phyloP scores from a whole-genome alignment of 2,888 invertebrate species.

The Caradrina kadenii region DNA sequence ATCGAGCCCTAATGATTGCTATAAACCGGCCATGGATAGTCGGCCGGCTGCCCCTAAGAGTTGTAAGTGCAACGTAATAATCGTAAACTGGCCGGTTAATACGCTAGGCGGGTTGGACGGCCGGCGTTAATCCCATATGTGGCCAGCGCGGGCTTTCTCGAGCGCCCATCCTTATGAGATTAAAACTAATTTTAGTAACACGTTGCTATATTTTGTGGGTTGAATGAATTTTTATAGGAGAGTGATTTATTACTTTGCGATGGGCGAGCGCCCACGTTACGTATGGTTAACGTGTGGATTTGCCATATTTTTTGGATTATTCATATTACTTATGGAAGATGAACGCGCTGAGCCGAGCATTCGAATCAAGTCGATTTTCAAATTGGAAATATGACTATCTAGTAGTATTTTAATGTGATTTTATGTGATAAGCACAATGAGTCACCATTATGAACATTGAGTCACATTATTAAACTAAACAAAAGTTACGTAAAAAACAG shows the following conservation, averaged over 20 bases:
- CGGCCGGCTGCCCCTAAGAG: constrained; percentile 67
- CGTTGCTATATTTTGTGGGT: constrained; percentile 54
- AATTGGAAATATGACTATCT: too few species aligned
- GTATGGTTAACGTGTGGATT: not conserved
- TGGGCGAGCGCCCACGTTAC: not conserved
- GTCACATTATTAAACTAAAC: too few species aligned
- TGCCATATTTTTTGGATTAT: not conserved
- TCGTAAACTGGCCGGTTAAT: constrained; percentile 78
- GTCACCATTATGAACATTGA: too few species aligned
- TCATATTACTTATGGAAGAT: not conserved
- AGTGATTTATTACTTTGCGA: constrained; percentile 30
- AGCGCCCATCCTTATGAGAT: constrained; percentile 68
- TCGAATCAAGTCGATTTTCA: too few species aligned
- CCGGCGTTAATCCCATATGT: constrained; percentile 77
- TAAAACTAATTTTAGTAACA: constrained; percentile 69
- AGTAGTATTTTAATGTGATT: too few species aligned
- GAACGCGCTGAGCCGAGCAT: too few species aligned
- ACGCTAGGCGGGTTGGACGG: constrained; percentile 65
- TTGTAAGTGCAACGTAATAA: constrained; percentile 76
- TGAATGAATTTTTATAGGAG: constrained; percentile 17
- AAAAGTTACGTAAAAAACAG: too few species aligned
- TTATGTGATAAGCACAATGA: too few species aligned
- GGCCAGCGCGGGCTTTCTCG: constrained; percentile 65
- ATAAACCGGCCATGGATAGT: constrained; percentile 73
- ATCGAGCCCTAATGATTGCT: constrained; percentile 72